Percentiles rank a stretch among this genome's conserved stretches.
These are phyloP conservation scores for Drosophila pandora DNA, from an alignment of 1,140 invertebrate genomes.

Conservation along the genomic window DNA sequence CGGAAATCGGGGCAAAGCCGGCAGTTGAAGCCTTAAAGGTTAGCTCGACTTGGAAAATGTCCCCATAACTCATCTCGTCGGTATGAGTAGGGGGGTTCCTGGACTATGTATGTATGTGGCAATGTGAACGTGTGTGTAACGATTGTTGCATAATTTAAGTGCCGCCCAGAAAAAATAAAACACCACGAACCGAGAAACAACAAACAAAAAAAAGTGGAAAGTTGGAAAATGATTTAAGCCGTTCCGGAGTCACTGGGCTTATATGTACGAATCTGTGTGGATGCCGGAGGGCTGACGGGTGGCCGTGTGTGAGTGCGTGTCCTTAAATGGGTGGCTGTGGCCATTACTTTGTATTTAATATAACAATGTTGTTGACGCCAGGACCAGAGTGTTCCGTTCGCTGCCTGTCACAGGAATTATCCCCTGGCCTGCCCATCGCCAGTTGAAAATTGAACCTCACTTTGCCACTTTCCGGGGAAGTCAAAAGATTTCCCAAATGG, in stretches of 20 bases:
- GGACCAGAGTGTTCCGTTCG: conserved; percentile 16
- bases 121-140: conserved; percentile 17
- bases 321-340: conserved; percentile 12
- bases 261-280: conserved; percentile 10
- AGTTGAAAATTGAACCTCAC: conserved; percentile 42
- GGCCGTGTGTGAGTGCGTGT: neutral
- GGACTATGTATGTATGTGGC: conserved; percentile 10
- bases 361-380: conserved; percentile 64
- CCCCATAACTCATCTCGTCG: conserved; percentile 21
- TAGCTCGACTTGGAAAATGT: conserved; percentile 6
- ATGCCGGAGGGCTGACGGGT: neutral
- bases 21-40: conserved; percentile 7
- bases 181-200: neutral
- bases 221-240: conserved; percentile 56
- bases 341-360: conserved; percentile 73
- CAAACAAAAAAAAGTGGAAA: conserved; percentile 13
- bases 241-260: conserved; percentile 15
- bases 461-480: neutral
- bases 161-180: conserved; percentile 20
- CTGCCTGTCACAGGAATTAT: conserved; percentile 56
- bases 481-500: neutral
- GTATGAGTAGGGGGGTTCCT: neutral
- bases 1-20: neutral
- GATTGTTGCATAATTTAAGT: conserved; percentile 55
- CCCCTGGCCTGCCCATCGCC: conserved; percentile 16